A percentile compares a stretch with the other conserved stretches of the same genome.
These are phyloP conservation scores for Zelostemma sp. DNA, from an alignment of 1,140 invertebrate species.

Conservation along the genomic window DNA sequence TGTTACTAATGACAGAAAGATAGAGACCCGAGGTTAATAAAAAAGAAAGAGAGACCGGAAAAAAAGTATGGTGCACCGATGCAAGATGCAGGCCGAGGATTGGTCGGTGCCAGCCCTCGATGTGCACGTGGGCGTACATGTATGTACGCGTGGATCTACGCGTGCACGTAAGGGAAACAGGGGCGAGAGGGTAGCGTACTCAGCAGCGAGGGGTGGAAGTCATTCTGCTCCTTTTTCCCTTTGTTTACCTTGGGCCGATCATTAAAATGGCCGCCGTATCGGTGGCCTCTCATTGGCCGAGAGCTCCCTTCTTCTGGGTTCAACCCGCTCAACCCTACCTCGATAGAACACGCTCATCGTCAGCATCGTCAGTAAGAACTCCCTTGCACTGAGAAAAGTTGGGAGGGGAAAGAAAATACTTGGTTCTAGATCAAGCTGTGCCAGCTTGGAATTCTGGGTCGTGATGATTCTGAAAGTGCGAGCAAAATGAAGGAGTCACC, in stretches of 20 bases:
- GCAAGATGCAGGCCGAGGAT: conserved; percentile 57
- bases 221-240: conserved; percentile 65
- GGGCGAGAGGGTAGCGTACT: conserved; percentile 59
- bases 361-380: conserved; percentile 27
- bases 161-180: conserved; percentile 27
- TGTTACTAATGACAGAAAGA: conserved; percentile 42
- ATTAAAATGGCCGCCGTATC: conserved; percentile 71
- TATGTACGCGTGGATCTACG: conserved; percentile 39
- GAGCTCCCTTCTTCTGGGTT: conserved; percentile 49
- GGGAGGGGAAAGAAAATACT: conserved; percentile 34
- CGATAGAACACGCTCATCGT: conserved; percentile 56
- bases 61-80: conserved; percentile 41
- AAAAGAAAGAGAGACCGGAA: conserved; percentile 20
- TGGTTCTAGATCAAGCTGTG: no score
- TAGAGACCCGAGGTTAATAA: conserved; percentile 16
- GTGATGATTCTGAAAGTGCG: no score
- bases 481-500: no score
- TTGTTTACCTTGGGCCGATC: conserved; percentile 69
- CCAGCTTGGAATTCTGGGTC: no score
- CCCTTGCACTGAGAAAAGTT: neutral
- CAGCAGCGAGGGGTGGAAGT: conserved; percentile 62
- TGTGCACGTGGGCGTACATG: conserved; percentile 61
- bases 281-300: conserved; percentile 64
- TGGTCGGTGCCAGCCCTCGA: conserved; percentile 61
- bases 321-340: conserved; percentile 51